Conservation (phyloP, 2,888 invertebrate species). For the Ctena decussata region DNA sequence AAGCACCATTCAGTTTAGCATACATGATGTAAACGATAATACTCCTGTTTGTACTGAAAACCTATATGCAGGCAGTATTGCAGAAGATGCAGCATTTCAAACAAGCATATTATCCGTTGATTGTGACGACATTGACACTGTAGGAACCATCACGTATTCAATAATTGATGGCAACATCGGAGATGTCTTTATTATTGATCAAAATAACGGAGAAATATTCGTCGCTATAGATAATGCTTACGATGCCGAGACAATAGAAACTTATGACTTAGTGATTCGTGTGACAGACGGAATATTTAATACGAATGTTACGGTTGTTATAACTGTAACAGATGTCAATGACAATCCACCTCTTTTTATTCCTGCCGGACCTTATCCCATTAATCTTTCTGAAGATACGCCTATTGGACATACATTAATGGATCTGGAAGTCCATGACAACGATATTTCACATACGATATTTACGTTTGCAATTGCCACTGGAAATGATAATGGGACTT, state of each 20-base stretch:
- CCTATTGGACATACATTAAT: slow-evolving; percentile 64
- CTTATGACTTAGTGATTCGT: slow-evolving; percentile 67
- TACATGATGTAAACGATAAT: slow-evolving; percentile 79
- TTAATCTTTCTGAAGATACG: slow-evolving; percentile 59
- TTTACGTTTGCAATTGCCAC: slow-evolving; percentile 70
- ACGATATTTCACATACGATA: slow-evolving; percentile 65
- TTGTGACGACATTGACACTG: slow-evolving; percentile 73
- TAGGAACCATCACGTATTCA: slow-evolving; percentile 61
- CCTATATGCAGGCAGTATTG: slow-evolving; percentile 54
- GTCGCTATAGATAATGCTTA: slow-evolving; percentile 61
- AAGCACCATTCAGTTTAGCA: slow-evolving; percentile 64
- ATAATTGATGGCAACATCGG: slow-evolving; percentile 59
- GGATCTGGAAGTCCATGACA: slow-evolving; percentile 71
- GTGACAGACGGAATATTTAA: slow-evolving; percentile 91
- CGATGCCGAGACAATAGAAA: slow-evolving; percentile 70
- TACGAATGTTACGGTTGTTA: slow-evolving; percentile 92
- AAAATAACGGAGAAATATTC: slow-evolving; percentile 55
- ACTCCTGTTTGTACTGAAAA: slow-evolving; percentile 64
- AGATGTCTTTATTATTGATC: slow-evolving; percentile 54
- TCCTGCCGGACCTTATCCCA: slow-evolving; percentile 62
- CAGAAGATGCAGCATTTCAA: slow-evolving; percentile 66
- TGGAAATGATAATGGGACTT: slow-evolving; percentile 69
- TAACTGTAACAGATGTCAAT: slow-evolving; percentile 74
- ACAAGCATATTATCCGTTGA: slow-evolving; percentile 62
- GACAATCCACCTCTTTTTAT: slow-evolving; percentile 75